phyloP scores from a whole-genome alignment of 2,888 invertebrate genomes.

The Willowsia nigromaculata region DNA sequence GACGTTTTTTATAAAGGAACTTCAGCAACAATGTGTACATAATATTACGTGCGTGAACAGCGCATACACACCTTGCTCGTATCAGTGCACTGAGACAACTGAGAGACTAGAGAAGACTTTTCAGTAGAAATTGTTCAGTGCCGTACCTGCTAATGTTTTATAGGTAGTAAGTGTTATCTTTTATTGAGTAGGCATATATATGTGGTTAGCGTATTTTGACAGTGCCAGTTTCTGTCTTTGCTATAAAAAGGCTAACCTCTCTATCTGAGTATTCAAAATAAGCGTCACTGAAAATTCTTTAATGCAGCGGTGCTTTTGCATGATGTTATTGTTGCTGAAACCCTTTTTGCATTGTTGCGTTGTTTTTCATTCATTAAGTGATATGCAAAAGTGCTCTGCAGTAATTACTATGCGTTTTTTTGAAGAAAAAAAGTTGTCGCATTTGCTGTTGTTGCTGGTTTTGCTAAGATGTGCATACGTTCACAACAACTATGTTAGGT shows the following conservation, averaged over 20 bases:
- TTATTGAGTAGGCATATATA: background rate
- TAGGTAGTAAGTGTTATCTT: background rate
- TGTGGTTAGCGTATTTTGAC: background rate
- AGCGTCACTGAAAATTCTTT: background rate
- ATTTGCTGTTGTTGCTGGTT: background rate
- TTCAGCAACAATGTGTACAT: background rate
- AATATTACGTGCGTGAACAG: background rate
- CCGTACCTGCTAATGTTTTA: constrained; percentile 24
- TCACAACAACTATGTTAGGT: no score
- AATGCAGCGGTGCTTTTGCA: background rate
- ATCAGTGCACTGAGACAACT: constrained; percentile 64
- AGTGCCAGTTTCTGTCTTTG: background rate
- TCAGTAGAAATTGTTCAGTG: constrained; percentile 40
- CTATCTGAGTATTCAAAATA: background rate
- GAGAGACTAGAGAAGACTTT: constrained; percentile 44
- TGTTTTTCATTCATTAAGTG: constrained; percentile 10
- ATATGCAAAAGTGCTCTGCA: constrained; percentile 33
- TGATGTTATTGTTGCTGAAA: background rate
- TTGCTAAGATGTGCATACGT: background rate
- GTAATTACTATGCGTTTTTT: constrained; percentile 17
- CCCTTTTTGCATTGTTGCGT: constrained; percentile 5
- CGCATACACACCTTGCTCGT: constrained; percentile 61
- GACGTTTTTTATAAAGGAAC: background rate
- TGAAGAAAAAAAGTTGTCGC: background rate
- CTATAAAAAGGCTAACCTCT: background rate